Base-by-base conservation (phyloP, 2,797 vertebrate genomes). In the Menidia menidia region DNA sequence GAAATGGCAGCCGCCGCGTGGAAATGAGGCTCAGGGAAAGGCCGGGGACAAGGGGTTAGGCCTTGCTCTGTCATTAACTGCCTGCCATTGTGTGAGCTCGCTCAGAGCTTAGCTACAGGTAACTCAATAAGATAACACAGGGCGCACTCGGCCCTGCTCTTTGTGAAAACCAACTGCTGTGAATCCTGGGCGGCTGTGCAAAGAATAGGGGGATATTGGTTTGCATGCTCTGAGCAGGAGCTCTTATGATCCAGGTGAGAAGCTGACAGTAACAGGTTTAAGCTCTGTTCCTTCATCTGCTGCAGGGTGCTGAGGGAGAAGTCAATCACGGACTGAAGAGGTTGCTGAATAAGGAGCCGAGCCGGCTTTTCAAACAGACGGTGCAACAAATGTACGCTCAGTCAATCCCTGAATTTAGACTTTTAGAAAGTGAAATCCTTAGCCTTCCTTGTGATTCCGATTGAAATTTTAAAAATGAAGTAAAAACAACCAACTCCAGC, bases 231-330 rank as follows among this genome's bases (percentile, higher is more conserved):
- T 42, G 88, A 89, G 75, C 79, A 74, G 89, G 86, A 83, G 88
- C 73, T 82, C 87, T 89, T 90, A 84, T 91, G 93, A 93, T 93
- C 89, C 92, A 93, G 93, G 93, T 94, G 94, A 94, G 91, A 94
- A 91, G 92, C 90, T 91, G 91, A 93, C 92, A 92, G 93, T 94
- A 92, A 91, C 91, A 89, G 87, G 88, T 93, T 94, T 94, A 93
- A 94, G 92, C 89, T 87, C 84, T 68, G 73, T 57, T 64, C 89
- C 88, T 92, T 93, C 92, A 89, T 93, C 85, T 93, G 91, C 87
- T 84, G 88, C 52, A 64, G 87, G 80, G 61, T 57, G 78, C 73
- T 48, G 76, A 83, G 76, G 77, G 77, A 69, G 86, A 88, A 87
- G 90, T 88, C 85, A 92, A 90, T 89, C 89, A 88, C 32, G 0